Percentiles rank a stretch among this genome's conserved stretches.
phyloP scores from a whole-genome alignment of 2,113 vertebrate species.

The Rutilus rutilus region DNA sequence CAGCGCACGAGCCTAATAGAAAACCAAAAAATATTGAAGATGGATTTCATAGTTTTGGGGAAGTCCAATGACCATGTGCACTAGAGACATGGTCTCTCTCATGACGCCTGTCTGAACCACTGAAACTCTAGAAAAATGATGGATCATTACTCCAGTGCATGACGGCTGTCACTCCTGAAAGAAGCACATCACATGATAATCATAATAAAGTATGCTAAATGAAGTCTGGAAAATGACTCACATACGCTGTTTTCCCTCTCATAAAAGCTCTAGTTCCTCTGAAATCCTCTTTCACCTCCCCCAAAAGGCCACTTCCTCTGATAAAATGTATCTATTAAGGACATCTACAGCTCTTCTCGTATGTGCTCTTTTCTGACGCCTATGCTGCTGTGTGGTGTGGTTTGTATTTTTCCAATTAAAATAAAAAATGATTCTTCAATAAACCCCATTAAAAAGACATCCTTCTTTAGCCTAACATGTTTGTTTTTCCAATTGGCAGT shows the following conservation, averaged over 20 bases:
- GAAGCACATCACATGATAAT: slow-evolving; percentile 11
- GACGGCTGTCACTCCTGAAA: background rate
- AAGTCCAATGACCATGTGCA: background rate
- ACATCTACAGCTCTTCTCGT: background rate
- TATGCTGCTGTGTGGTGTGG: background rate
- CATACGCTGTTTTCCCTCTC: background rate
- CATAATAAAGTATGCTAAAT: background rate
- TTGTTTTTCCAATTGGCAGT: too few species aligned
- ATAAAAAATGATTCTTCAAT: background rate
- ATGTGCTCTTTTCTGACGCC: background rate
- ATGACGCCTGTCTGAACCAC: background rate
- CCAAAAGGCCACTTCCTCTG: slow-evolving; percentile 5
- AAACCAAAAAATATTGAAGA: background rate
- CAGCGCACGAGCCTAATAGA: background rate
- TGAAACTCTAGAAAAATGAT: background rate
- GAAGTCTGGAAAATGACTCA: background rate
- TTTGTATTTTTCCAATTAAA: background rate
- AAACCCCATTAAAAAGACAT: background rate
- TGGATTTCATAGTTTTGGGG: background rate
- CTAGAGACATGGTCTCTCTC: background rate
- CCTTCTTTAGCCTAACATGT: background rate
- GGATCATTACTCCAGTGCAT: background rate
- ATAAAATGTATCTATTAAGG: background rate
- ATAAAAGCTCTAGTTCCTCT: background rate
- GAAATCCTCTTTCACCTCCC: background rate